Evolutionary conservation across 1,140 invertebrate genomes (phyloP).

Genomic region (Drosophila subobscura): DNA sequence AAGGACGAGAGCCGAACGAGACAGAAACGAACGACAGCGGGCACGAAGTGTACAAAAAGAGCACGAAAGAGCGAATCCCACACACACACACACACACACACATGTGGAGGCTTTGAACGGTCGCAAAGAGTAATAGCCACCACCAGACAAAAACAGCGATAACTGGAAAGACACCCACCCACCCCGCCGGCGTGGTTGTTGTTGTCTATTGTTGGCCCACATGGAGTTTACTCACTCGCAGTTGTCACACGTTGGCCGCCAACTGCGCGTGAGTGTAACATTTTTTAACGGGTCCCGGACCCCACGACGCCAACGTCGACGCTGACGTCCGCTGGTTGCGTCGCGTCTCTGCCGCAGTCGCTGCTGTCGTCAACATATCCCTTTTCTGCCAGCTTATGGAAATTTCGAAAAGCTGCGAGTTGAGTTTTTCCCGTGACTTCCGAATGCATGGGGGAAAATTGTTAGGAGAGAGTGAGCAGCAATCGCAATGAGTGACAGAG

Average conservation of each 20-base stretch:
- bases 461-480: constrained; percentile 16
- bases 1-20: constrained; percentile 29
- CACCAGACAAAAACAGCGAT: constrained; percentile 50
- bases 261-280: constrained; percentile 78
- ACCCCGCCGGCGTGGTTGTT: constrained; percentile 11
- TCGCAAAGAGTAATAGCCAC: constrained; percentile 77
- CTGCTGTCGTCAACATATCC: constrained; percentile 64
- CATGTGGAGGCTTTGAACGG: constrained; percentile 66
- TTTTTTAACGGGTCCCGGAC: constrained; percentile 66
- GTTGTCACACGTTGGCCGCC: constrained; percentile 75
- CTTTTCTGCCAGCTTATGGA: constrained; percentile 78
- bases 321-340: constrained; percentile 2
- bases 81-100: constrained; percentile 52
- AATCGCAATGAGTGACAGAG: constrained; percentile 9
- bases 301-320: constrained; percentile 19
- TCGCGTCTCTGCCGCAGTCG: background rate
- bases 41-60: constrained; percentile 61
- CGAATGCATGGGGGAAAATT: constrained; percentile 29
- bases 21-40: background rate
- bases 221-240: constrained; percentile 62
- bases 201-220: constrained; percentile 57
- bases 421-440: constrained; percentile 66
- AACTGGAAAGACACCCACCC: constrained; percentile 42
- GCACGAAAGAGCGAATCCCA: constrained; percentile 58
- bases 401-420: constrained; percentile 66